Evolutionary conservation across 2,113 vertebrate species (phyloP).

Genomic region (Ciconia maguari): DNA sequence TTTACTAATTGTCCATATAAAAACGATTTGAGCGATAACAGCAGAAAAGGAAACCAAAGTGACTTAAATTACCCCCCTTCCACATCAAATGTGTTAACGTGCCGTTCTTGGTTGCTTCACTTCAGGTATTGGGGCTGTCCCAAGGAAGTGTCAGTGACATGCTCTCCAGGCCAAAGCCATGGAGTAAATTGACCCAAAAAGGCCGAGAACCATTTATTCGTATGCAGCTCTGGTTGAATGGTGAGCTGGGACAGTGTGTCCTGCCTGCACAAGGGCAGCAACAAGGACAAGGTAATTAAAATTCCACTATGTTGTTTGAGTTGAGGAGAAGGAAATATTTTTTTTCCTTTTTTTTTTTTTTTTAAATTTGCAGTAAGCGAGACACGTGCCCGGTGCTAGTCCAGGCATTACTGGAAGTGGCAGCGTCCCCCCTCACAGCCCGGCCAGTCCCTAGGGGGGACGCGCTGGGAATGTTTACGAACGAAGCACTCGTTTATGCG

Average conservation of each 20-base stretch:
- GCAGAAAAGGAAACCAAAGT: background rate
- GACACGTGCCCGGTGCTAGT: background rate
- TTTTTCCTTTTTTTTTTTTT: background rate
- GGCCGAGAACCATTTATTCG: slow-evolving; percentile 94
- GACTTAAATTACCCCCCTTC: background rate
- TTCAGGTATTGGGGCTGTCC: slow-evolving; percentile 88
- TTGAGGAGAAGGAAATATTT: slow-evolving; percentile 27
- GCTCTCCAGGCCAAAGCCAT: slow-evolving; percentile 92
- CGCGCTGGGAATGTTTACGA: background rate
- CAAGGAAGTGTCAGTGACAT: slow-evolving; percentile 94
- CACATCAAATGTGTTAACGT: slow-evolving; percentile 33
- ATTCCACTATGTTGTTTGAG: slow-evolving; percentile 65
- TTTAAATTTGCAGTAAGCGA: background rate
- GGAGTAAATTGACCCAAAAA: slow-evolving; percentile 95
- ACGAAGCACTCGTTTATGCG: background rate
- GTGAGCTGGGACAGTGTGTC: slow-evolving; percentile 88
- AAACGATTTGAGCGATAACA: rapidly evolving
- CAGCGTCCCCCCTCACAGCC: background rate
- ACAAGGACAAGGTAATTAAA: slow-evolving; percentile 81
- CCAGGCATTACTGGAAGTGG: background rate
- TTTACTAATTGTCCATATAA: background rate
- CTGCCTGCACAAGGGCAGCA: slow-evolving; percentile 83
- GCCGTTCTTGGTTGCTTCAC: slow-evolving; percentile 51
- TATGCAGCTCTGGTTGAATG: slow-evolving; percentile 97
- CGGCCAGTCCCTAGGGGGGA: background rate